Conservation (phyloP, 2,888 invertebrate genomes). For the Drosophila prolongata region DNA sequence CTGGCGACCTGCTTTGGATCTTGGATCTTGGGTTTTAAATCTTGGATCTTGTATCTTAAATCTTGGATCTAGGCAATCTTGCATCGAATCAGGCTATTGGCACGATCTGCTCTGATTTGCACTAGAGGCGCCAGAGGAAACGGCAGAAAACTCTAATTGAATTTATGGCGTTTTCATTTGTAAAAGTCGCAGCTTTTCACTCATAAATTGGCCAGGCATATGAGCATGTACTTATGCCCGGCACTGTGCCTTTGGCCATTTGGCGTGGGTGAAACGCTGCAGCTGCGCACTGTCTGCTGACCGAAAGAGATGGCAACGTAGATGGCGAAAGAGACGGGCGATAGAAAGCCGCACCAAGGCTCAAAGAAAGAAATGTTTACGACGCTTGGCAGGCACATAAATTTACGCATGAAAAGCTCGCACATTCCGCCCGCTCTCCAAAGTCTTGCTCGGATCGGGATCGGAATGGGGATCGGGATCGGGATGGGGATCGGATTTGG, state of each 20-base stretch:
- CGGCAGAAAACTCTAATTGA: conserved; percentile 64
- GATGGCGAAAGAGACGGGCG: conserved; percentile 16
- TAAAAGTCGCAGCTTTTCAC: conserved; percentile 70
- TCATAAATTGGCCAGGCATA: conserved; percentile 67
- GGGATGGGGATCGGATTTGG: neutral
- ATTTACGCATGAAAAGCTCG: conserved; percentile 78
- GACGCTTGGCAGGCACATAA: conserved; percentile 76
- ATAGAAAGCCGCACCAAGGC: conserved; percentile 44
- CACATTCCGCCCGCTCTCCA: conserved; percentile 33
- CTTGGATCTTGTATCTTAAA: neutral
- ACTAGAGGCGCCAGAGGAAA: conserved; percentile 39
- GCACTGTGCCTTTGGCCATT: conserved; percentile 50
- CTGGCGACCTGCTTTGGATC: conserved; percentile 57
- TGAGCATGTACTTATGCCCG: conserved; percentile 50
- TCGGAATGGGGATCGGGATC: no score
- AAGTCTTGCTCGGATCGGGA: conserved; percentile 3
- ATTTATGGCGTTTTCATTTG: conserved; percentile 75
- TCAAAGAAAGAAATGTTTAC: conserved; percentile 73
- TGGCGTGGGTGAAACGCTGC: conserved; percentile 74
- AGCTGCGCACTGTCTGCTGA: conserved; percentile 59
- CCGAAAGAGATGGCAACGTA: conserved; percentile 29
- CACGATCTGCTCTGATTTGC: conserved; percentile 73
- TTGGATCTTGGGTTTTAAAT: neutral
- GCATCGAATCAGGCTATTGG: conserved; percentile 26
- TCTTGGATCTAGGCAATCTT: conserved; percentile 4